Base-by-base conservation (phyloP, 2,113 vertebrate species). In the Tamias sibiricus region DNA sequence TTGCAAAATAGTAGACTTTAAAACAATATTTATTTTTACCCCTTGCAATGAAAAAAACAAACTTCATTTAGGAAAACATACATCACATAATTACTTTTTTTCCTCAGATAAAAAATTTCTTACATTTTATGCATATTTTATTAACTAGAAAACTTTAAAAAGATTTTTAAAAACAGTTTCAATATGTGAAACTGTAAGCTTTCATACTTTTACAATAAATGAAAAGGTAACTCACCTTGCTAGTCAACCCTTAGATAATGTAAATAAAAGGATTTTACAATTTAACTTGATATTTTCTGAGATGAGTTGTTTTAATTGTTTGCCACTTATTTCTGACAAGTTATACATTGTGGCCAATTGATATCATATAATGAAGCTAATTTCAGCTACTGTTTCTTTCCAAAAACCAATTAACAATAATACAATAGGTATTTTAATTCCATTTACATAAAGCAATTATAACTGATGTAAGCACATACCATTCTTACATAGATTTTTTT, bases 321-420 rank as follows among this genome's bases (percentile, higher is more conserved):
- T 96, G 59, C 40, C 42, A 83, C 89, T 95, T 96, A 72, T 88
- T 90, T 93, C 80, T 92, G 20, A 82, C 57, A 77, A 32, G 6
- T 24, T 80, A 69, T 93, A 64, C 91, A 82, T 81, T 79, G 13
- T 32, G 75, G 68, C 19, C 37, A 93, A 93, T 93, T 93, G 74
- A 57, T 91, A 74, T 30, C 62, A 92, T 17, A 83, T 84, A 84
- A 90, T 96, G 90, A 95, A 57, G 28, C 22, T 77, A 96, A 84
- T 95, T 82, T 69, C 37, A 74, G 16, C 6, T 85, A 81, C 8
- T 92, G 19, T 20, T 42, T 90, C n/a, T 94, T 95, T 64, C 81
- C 84, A 80, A 71, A 96, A 81, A 11, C 20, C 32, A 97, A 88
- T 98, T 95, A 96, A 77, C 62, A 92, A 68, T 11, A 92, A 75